Conservation (phyloP, 2,797 vertebrate species). For the Thunnus albacares region DNA sequence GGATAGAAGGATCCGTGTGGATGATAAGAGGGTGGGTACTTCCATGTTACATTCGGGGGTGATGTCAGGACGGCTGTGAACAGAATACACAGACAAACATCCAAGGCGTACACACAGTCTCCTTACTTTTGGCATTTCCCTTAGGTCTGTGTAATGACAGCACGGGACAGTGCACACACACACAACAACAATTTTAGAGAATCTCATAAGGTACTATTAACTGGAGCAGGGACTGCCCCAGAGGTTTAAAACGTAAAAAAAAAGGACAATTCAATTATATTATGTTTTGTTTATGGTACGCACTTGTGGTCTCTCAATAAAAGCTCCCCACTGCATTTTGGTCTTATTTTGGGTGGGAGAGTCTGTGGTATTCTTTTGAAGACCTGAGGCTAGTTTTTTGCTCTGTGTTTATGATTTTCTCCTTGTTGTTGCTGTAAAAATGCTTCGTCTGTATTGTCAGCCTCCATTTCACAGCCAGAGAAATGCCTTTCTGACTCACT, state of each 20-base stretch:
- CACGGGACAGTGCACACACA: background rate
- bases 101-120: conserved; percentile 5
- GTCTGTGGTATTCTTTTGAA: conserved; percentile 51
- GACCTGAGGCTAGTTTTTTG: conserved; percentile 22
- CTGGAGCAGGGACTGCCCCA: conserved; percentile 33
- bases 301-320: conserved; percentile 59
- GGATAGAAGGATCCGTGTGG: conserved; percentile 23
- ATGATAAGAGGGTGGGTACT: conserved; percentile 35
- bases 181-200: conserved; percentile 13
- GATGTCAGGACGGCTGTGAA: conserved; percentile 73
- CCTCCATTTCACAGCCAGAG: conserved; percentile 9
- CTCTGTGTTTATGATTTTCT: conserved; percentile 25
- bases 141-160: conserved; percentile 41
- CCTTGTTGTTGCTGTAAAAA: conserved; percentile 16
- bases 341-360: conserved; percentile 43
- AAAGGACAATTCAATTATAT: conserved; percentile 56
- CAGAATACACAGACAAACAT: conserved; percentile 24
- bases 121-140: conserved; percentile 7
- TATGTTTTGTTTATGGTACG: conserved; percentile 48
- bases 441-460: conserved; percentile 1
- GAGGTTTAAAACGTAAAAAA: conserved; percentile 31
- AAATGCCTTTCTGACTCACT: background rate
- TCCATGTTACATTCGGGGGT: conserved; percentile 36
- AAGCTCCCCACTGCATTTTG: conserved; percentile 27
- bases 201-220: conserved; percentile 42